Conservation (phyloP, 2,888 invertebrate species). For the Ametastegia equiseti region DNA sequence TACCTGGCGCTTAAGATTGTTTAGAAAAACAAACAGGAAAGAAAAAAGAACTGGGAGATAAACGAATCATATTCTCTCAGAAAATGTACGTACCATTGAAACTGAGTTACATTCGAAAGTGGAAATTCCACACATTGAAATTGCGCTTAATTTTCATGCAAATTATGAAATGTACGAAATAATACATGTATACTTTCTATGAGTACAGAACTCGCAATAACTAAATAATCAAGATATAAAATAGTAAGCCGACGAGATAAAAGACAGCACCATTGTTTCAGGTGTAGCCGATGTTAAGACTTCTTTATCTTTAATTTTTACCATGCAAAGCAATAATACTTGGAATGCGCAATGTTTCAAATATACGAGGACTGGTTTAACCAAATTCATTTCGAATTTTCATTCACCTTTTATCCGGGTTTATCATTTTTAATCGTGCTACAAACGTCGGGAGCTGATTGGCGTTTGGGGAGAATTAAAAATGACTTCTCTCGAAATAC, state of each 20-base stretch:
- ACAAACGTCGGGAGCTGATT: constrained; percentile 49
- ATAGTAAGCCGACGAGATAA: constrained; percentile 32
- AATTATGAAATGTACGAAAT: not conserved
- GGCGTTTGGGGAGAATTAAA: constrained; percentile 41
- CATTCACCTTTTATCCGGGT: not conserved
- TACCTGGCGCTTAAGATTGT: not conserved
- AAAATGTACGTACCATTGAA: constrained; percentile 12
- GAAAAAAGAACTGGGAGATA: not conserved
- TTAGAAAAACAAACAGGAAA: not conserved
- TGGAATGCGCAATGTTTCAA: constrained; percentile 45
- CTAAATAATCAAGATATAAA: constrained; percentile 22
- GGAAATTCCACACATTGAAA: not conserved
- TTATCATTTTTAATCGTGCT: constrained; percentile 40
- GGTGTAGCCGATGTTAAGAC: not conserved
- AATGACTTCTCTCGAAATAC: constrained; percentile 2
- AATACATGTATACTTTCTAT: not conserved
- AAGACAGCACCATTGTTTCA: constrained; percentile 3
- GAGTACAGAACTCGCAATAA: constrained; percentile 7
- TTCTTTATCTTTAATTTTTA: constrained; percentile 27
- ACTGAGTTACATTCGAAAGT: constrained; percentile 19
- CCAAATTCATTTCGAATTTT: constrained; percentile 30
- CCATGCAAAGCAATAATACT: constrained; percentile 23
- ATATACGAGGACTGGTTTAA: constrained; percentile 29
- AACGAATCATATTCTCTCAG: not conserved
- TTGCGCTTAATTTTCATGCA: not conserved